Percentiles rank a stretch among this genome's conserved stretches.
phyloP scores from a whole-genome alignment of 1,140 invertebrate genomes.

The Meloidogyne floridensis region DNA sequence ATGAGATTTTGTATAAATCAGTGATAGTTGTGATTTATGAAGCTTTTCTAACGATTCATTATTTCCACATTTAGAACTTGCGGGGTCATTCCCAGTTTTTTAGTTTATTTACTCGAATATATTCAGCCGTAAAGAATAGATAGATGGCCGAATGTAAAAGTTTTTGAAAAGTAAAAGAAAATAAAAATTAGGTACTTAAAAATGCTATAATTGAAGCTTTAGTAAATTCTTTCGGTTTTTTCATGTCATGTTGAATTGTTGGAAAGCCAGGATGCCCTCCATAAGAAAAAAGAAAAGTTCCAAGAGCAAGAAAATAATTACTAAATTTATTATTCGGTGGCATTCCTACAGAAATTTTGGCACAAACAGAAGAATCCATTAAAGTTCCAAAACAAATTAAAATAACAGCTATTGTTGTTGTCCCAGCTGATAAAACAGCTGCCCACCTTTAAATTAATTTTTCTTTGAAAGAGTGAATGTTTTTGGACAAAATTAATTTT shows the following conservation, averaged over 20 bases:
- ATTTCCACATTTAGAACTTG: not conserved
- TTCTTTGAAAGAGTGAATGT: not conserved
- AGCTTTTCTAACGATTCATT: too few species aligned
- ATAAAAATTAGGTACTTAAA: constrained; percentile 32
- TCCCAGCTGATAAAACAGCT: constrained; percentile 45
- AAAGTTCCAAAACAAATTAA: constrained; percentile 55
- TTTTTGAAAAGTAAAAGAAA: too few species aligned
- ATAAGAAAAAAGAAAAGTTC: constrained; percentile 55
- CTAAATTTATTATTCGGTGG: constrained; percentile 48
- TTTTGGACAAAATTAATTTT: constrained; percentile 4
- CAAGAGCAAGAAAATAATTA: constrained; percentile 67
- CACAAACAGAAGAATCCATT: constrained; percentile 45
- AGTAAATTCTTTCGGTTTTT: constrained; percentile 62
- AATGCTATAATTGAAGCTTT: constrained; percentile 49
- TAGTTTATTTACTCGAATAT: too few species aligned
- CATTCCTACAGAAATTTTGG: constrained; percentile 26
- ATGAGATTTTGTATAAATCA: not conserved
- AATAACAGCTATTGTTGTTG: constrained; percentile 57
- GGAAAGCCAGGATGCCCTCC: constrained; percentile 48
- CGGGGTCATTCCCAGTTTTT: too few species aligned
- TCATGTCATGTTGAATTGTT: constrained; percentile 54
- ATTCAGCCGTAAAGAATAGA: too few species aligned
- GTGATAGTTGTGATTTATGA: not conserved
- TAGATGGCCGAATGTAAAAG: too few species aligned
- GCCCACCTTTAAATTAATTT: constrained; percentile 41